Conservation (phyloP, 2,113 vertebrate genomes). For the Cyprinodon brontotheroides region DNA sequence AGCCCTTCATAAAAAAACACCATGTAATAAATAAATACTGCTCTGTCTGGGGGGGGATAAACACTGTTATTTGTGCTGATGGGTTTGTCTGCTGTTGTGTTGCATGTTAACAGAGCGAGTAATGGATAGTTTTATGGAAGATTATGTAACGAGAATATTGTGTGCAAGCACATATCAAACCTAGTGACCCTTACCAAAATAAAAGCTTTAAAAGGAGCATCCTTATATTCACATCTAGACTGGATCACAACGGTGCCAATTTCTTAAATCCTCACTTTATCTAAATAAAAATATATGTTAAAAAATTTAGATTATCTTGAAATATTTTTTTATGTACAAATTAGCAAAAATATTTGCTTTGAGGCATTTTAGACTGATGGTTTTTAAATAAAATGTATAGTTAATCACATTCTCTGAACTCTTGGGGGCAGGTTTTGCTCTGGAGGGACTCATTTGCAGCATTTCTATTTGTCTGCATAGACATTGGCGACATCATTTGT, state of each 20-base stretch:
- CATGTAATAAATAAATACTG: slow-evolving; percentile 20
- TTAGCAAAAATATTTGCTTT: too few relatives aligned
- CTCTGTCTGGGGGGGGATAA: slow-evolving; percentile 13
- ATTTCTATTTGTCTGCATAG: too few relatives aligned
- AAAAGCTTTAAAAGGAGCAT: background rate
- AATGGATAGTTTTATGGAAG: slow-evolving; percentile 25
- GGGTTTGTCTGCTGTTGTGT: slow-evolving; percentile 14
- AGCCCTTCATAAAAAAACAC: slow-evolving; percentile 25
- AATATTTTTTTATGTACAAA: too few relatives aligned
- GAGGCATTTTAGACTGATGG: too few relatives aligned
- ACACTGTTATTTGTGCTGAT: slow-evolving; percentile 24
- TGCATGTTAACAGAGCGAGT: slow-evolving; percentile 19
- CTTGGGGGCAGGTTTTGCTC: too few relatives aligned
- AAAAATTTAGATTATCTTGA: too few relatives aligned
- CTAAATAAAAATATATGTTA: background rate
- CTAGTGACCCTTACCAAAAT: slow-evolving; percentile 2
- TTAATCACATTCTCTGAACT: too few relatives aligned
- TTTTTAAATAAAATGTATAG: too few relatives aligned
- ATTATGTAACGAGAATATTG: slow-evolving; percentile 12
- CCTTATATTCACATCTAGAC: background rate
- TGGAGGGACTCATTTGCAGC: too few relatives aligned
- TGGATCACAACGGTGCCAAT: background rate
- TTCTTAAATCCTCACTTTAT: slow-evolving; percentile 7
- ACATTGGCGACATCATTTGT: too few relatives aligned
- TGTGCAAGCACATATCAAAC: slow-evolving; percentile 18